Base-by-base conservation (phyloP, 2,797 vertebrate species). In the Rhodeus uyekii region DNA sequence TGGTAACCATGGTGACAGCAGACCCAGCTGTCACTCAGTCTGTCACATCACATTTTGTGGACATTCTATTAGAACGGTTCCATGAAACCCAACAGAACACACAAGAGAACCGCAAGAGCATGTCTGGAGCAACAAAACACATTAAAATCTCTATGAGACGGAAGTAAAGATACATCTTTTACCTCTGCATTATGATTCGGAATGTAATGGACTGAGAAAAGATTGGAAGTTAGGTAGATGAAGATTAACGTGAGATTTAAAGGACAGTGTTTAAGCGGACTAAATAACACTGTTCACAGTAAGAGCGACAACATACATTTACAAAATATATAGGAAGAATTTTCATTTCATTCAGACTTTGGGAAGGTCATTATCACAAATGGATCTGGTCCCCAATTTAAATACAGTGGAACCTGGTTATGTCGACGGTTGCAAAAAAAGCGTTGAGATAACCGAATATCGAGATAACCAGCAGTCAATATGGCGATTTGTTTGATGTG, bases 1-100 rank as follows among this genome's bases (percentile, higher is more conserved):
- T 32, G 8, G 83, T 86, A 67, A 80, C 82, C 83, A 88, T 83
- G 79, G 76, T 71, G 60, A 86, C 64, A n/a, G 24, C 36, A 80
- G 60, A 79, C 81, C 84, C 84, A 82, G 84, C 86, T 75, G 86
- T 76, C 83, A 29, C 84, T 81, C 69, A 82, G 19, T 34, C 72
- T 34, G 68, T 68, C 50, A n/a, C n/a, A 84, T 63, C 81, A 68
- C 78, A 73, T 64, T 80, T 55, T 78, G 68, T 19, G 42, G 53
- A 38, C 18, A 38, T 67, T 76, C 50, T 32, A 24, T 39, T 55
- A 71, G 27, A 85, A 75, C 27, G 10, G 42, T 34, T 65, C 18
- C 22, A 63, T 9, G 32, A 58, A 75, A 61, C 10, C 72, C 19
- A 71, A 55, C 22, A 19, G 9, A 50, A 38, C 78, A 69, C 10